Base-by-base conservation (phyloP, 1,140 invertebrate genomes). In the Heliothis virescens region DNA sequence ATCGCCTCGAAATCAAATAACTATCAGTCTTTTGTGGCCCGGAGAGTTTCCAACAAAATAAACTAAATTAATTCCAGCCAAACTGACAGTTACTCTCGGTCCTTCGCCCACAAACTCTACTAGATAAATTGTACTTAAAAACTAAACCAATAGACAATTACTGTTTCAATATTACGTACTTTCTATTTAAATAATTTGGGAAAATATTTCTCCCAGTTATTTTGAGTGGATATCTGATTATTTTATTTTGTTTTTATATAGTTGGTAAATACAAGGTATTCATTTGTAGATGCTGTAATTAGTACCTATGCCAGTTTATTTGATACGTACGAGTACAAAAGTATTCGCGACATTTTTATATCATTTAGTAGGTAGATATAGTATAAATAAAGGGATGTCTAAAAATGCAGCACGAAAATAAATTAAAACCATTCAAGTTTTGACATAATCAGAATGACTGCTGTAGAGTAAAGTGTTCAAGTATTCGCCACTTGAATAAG, bases 1-100 rank as follows among this genome's bases (percentile, higher is more conserved):
- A 63, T 63, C 60, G 60, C 60, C 9, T 63, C 41, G n/a, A 47
- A 63, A 63, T 63, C 60, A 41, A 63, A 63, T 63, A 63, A 63
- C 34, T 63, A 63, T 63, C 60, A 63, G 60, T 63, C 60, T 63
- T 63, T 16, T 41, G 60, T 63, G 60, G 15, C 29, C n/a, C 9
- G n/a, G 41, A 41, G 12, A 63, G 13, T 63, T 41, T 63, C n/a
- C 4, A 63, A 41, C 29, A 63, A 63, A 63, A 63, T 15, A 41
- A 63, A 63, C 15, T 41, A 41, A 63, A 63, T 63, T 63, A 63
- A 41, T 41, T 63, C 60, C n/a, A 9, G 15, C 34, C n/a, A 63
- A 63, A 29, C n/a, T 47, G 60, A 55, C n/a, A 55, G 53, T 9
- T 16, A n/a, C 60, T 55, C 13, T 3, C 13, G 13, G 7, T 12